Base-by-base conservation (phyloP, 1,140 invertebrate genomes). In the Danaus plexippus region DNA sequence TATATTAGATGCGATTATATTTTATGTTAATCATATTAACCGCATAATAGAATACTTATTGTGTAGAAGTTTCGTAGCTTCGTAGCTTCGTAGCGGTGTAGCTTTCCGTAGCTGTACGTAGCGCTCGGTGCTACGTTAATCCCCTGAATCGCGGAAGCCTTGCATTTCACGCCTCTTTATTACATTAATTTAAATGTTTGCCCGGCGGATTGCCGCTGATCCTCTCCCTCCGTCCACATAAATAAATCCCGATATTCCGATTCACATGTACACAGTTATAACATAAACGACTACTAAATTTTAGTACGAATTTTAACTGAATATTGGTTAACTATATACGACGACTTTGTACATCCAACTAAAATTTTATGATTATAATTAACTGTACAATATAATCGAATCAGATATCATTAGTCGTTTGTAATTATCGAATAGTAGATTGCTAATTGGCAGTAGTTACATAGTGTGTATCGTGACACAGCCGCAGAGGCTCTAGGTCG, bases 121-220 rank as follows among this genome's bases (percentile, higher is more conserved):
- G 57, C 57, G 55, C 52, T 58, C 59, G 60, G 52, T 43, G 68
- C 67, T 69, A 64, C 68, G 68, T 56, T 79, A 81, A 79, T 77
- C 77, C 77, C 71, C 51, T 54, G 67, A 74, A 71, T 68, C 71
- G 60, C 69, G 66, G 73, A 76, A 79, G 71, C 75, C 80, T 61
- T 67, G 72, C 63, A 73, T 80, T 84, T 84, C 77, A 84, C 82
- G 80, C 69, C 77, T 84, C 76, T 85, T 82, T 80, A 84, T 84
- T 77, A 84, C 82, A 85, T 85, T 85, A 85, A 85, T 85, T 85
- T 84, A 85, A 85, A 84, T 85, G 82, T 84, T 84, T 82, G 79
- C 69, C 64, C 66, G 65, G 45, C 71, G 68, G 73, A 80, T 78
- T 70, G 57, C 59, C 55, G 54, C 66, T 65, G 67, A 73, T 71